These are phyloP conservation scores for Sula dactylatra DNA, from an alignment of 2,113 vertebrate species.

Conservation along the genomic window DNA sequence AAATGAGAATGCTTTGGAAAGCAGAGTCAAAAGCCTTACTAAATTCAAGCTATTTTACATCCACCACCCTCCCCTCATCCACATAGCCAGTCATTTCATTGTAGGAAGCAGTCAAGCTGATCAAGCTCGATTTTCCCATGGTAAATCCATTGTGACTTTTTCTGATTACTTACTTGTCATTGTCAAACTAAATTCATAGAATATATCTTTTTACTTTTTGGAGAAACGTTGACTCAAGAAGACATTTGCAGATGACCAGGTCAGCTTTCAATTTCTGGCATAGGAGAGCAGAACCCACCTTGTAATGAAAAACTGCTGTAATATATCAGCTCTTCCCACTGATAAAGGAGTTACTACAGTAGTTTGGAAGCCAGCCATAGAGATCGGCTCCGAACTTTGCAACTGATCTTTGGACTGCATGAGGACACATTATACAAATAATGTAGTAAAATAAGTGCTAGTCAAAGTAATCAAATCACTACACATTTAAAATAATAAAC, in stretches of 20 bases:
- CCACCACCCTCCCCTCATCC: neutral
- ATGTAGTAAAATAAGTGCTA: neutral
- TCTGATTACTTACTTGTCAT: neutral
- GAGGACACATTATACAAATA: neutral
- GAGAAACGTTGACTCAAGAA: neutral
- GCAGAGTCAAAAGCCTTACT: neutral
- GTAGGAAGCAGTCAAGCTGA: neutral
- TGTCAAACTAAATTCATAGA: neutral
- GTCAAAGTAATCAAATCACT: neutral
- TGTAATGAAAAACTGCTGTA: neutral
- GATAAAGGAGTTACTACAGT: neutral
- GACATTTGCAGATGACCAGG: neutral
- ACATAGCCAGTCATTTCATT: neutral
- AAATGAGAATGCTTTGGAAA: neutral
- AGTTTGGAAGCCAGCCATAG: neutral
- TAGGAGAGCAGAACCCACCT: neutral
- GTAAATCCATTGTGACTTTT: neutral
- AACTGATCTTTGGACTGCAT: neutral
- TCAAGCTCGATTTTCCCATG: neutral
- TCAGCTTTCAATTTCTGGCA: neutral
- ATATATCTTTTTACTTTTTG: neutral
- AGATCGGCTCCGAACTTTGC: neutral
- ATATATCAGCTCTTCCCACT: neutral
- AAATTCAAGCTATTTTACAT: neutral
- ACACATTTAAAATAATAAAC: neutral